Conservation (phyloP, 2,113 vertebrate genomes). For the Ia io region DNA sequence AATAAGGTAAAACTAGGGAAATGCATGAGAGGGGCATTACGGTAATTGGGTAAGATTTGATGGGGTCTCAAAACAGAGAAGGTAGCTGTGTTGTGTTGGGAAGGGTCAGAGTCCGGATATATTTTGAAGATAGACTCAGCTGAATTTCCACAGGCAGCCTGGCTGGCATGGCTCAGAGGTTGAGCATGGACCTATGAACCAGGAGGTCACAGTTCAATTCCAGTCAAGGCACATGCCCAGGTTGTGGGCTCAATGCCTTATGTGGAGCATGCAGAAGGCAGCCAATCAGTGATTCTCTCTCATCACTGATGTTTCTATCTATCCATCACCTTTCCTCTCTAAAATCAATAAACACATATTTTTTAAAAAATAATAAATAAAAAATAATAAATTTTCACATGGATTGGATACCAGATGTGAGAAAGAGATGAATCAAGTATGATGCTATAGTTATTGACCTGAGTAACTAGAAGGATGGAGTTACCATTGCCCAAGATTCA, state of each 20-base stretch:
- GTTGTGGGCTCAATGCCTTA: no score
- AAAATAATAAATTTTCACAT: background rate
- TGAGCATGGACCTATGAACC: no score
- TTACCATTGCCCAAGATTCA: background rate
- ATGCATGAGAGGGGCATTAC: rapidly evolving
- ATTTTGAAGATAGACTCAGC: background rate
- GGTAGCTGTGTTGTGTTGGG: background rate
- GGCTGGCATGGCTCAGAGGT: no score
- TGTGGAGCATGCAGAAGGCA: no score
- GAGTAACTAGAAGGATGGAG: background rate
- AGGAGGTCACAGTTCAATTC: no score
- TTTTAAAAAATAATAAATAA: no score
- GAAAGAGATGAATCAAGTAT: background rate
- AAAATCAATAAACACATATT: no score
- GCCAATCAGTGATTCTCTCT: no score
- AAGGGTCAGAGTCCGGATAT: background rate
- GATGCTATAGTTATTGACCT: background rate
- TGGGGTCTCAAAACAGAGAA: background rate
- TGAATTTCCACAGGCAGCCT: no score
- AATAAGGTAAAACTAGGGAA: background rate
- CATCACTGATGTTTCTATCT: no score
- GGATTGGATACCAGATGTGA: background rate
- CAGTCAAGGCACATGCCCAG: no score
- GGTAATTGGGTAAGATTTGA: background rate
- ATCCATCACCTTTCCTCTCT: no score